Percentiles rank a stretch among this genome's conserved stretches.
Conservation (phyloP, 2,113 vertebrate genomes). For the Emydura subglobosa region DNA sequence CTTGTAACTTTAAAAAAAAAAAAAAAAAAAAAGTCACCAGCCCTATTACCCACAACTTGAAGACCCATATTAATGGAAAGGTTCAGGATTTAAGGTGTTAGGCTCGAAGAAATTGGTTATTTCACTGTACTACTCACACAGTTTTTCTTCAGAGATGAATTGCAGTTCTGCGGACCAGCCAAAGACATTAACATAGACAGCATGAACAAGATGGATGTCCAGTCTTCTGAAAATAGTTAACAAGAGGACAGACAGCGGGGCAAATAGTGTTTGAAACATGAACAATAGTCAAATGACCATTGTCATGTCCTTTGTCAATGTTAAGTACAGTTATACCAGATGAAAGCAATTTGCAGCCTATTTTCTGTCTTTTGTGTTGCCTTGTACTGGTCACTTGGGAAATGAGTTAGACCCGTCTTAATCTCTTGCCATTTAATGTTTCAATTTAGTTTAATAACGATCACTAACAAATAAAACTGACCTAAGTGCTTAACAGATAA, state of each 20-base stretch:
- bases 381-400: not conserved
- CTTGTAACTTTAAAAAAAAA: conserved; percentile 52
- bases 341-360: not conserved
- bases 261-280: not conserved
- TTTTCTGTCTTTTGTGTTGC: not conserved
- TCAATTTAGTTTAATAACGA: conserved; percentile 16
- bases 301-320: conserved; percentile 19
- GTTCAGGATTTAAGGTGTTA: conserved; percentile 6
- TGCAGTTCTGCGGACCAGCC: not conserved
- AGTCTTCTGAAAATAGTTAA: not conserved
- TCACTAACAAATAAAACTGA: conserved; percentile 23
- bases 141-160: not conserved
- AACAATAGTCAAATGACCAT: not conserved
- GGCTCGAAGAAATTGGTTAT: not conserved
- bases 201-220: not conserved
- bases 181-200: not conserved
- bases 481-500: not conserved
- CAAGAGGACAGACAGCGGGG: accelerated
- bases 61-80: not conserved
- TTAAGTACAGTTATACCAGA: not conserved
- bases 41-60: not conserved
- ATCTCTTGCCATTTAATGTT: not conserved
- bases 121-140: not conserved
- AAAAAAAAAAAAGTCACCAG: conserved; percentile 7
- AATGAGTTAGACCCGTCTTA: not conserved